These are phyloP conservation scores for Drosophila subsilvestris DNA, from an alignment of 2,888 invertebrate species.

Conservation along the genomic window DNA sequence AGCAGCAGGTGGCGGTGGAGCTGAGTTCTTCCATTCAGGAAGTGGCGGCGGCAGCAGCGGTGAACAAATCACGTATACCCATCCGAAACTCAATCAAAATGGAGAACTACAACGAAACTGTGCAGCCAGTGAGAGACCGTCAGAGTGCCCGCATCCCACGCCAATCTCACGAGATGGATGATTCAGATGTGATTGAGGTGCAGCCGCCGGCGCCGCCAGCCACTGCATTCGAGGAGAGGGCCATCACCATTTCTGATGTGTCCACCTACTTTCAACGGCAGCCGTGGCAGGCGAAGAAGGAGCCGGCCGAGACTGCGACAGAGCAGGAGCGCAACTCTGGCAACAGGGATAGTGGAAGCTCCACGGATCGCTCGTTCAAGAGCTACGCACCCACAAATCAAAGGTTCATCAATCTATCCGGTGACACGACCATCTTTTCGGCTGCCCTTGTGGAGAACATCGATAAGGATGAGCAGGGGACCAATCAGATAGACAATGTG, in stretches of 20 bases:
- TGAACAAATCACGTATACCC: slow-evolving; percentile 43
- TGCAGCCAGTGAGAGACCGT: slow-evolving; percentile 42
- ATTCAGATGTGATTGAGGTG: slow-evolving; percentile 14
- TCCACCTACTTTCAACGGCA: slow-evolving; percentile 58
- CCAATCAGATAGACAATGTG: slow-evolving; percentile 53
- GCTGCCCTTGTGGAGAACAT: slow-evolving; percentile 7
- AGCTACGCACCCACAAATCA: slow-evolving; percentile 31
- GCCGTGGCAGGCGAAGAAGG: slow-evolving; percentile 9
- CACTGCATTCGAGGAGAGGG: slow-evolving; percentile 56
- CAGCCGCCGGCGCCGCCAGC: not conserved
- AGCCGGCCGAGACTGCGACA: not conserved
- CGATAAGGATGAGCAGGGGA: slow-evolving; percentile 15
- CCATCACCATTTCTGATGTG: slow-evolving; percentile 76
- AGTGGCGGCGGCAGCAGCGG: not conserved
- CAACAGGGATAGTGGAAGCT: slow-evolving; percentile 35
- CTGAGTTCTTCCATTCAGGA: not conserved
- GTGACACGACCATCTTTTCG: slow-evolving; percentile 55
- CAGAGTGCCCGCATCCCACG: not conserved
- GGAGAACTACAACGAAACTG: slow-evolving; percentile 39
- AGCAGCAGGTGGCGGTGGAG: slow-evolving; percentile 1
- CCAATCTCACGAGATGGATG: slow-evolving; percentile 6
- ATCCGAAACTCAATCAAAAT: not conserved
- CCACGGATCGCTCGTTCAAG: slow-evolving; percentile 46
- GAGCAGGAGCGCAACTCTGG: slow-evolving; percentile 15
- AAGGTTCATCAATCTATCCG: slow-evolving; percentile 51